These are phyloP conservation scores for Schizopygopsis pylzovi DNA, from an alignment of 2,797 vertebrate genomes.

Conservation along the genomic window DNA sequence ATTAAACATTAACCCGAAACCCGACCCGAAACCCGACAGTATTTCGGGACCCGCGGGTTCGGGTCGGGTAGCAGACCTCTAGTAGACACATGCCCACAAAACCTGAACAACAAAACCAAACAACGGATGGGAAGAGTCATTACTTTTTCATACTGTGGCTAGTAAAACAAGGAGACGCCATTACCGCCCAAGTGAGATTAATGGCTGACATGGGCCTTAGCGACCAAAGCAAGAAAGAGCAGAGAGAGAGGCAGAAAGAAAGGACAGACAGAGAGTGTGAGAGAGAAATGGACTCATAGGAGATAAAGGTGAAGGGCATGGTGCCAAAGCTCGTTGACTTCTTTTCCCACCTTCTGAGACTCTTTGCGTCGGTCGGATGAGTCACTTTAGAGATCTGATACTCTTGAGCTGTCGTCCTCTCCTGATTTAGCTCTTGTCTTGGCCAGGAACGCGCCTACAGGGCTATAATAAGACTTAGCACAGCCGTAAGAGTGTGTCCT, in stretches of 20 bases:
- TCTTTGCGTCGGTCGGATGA: constrained; percentile 9
- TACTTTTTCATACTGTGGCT: constrained; percentile 61
- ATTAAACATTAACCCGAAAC: too few species aligned
- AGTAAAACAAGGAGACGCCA: constrained; percentile 59
- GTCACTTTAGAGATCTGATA: constrained; percentile 47
- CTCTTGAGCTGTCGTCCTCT: constrained; percentile 24
- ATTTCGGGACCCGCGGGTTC: too few species aligned
- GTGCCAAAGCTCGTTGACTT: constrained; percentile 33
- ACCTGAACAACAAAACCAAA: constrained; percentile 23
- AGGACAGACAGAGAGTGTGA: constrained; percentile 14
- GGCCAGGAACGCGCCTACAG: constrained; percentile 9
- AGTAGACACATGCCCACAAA: constrained; percentile 10
- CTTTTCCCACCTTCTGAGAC: constrained; percentile 14
- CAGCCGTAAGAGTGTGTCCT: not conserved
- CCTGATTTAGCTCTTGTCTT: constrained; percentile 34
- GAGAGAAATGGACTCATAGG: constrained; percentile 7
- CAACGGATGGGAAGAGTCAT: constrained; percentile 55
- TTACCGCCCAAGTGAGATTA: constrained; percentile 61
- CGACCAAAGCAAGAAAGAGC: constrained; percentile 44
- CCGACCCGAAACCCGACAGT: too few species aligned
- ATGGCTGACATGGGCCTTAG: constrained; percentile 52
- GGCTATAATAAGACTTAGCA: constrained; percentile 9
- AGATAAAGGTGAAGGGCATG: constrained; percentile 24
- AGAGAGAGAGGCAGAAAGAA: constrained; percentile 1
- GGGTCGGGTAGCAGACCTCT: too few species aligned